Evolutionary conservation across 2,797 vertebrate species (phyloP), one percentile per base, ranked within the genome.

Genomic region (Glossophaga mutica): DNA sequence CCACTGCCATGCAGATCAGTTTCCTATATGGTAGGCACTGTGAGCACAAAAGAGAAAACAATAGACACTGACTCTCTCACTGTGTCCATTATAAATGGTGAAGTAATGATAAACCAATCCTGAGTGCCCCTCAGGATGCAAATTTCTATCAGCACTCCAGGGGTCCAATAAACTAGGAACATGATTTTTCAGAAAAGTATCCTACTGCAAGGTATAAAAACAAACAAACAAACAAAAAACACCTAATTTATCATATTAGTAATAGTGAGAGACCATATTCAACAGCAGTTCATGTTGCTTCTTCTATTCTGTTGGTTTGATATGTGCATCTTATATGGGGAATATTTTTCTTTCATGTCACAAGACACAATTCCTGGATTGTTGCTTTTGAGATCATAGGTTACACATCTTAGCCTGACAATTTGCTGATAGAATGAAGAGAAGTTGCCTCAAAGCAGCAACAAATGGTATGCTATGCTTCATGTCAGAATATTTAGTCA

Each of bases 401-500:
- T 79, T 70, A 46, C 19, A 83, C 68, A 42, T 57, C 59, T 94
- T 89, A 92, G 15, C 11, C 71, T 94, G 65, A 83, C 19, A 95
- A 87, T 70, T 62, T 71, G 34, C n/a, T 85, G 39, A 83, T 6
- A 21, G 18, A 55, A 95, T 90, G 16, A 89, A 87, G 34, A 91
- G 83, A 93, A 87, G 52, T 16, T 84, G 15, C 34, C 55, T 82
- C 26, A 37, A 65, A 86, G 19, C 19, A 92, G n/a, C 42, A 91
- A 57, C 86, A 52, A 96, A 77, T n/a, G 77, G 12, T 26, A 62
- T 73, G 42, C 62, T 21, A 83, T 37, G 19, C 39, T 87, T 92
- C 57, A 89, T 67, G n/a, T 82, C 65, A 87, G 67, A 95, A 84
- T 59, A 81, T 90, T 94, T 79, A 91, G 83, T 94, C 46, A 21